Conservation (phyloP, 1,140 invertebrate species). For the Anagrus nilaparvatae region DNA sequence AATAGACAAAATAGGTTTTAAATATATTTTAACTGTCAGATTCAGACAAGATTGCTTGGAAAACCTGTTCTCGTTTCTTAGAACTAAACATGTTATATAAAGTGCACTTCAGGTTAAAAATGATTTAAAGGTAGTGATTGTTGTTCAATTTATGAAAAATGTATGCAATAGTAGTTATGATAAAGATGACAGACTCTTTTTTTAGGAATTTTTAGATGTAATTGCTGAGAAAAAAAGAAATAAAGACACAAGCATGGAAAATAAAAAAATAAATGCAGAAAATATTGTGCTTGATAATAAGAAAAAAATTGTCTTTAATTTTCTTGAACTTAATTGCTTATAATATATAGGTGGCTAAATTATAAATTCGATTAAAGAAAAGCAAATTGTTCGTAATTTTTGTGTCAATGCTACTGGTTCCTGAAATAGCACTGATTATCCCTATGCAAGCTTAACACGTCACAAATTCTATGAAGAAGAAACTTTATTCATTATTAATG, state of each 20-base stretch:
- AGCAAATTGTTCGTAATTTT: neutral
- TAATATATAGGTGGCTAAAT: neutral
- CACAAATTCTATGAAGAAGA: neutral
- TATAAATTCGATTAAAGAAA: neutral
- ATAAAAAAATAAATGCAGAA: neutral
- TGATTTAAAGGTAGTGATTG: slow-evolving; percentile 8
- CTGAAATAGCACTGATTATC: neutral
- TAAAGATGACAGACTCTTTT: slow-evolving; percentile 8
- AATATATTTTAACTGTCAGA: slow-evolving; percentile 1
- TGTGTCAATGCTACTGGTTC: neutral
- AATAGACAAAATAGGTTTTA: neutral
- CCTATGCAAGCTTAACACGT: neutral
- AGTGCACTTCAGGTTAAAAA: slow-evolving; percentile 8
- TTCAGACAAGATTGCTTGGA: slow-evolving; percentile 10
- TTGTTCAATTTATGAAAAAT: slow-evolving; percentile 6
- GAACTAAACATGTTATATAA: slow-evolving; percentile 1
- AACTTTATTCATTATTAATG: neutral
- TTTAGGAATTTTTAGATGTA: neutral
- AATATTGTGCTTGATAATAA: neutral
- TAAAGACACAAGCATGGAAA: neutral
- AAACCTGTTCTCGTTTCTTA: slow-evolving; percentile 10
- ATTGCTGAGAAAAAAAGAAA: neutral
- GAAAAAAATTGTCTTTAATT: neutral
- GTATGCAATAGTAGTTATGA: slow-evolving; percentile 4
- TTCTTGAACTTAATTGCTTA: neutral